A percentile compares a stretch with the other conserved stretches of the same genome.
phyloP scores from a whole-genome alignment of 1,140 invertebrate genomes.

The Bombyx mori region ASM3026992v2 NC_085112.1:746501-747000 shows the following conservation, averaged over 20 bases:
- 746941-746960: constrained; percentile 74
- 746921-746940: constrained; percentile 76
- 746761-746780: constrained; percentile 66
- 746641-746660: constrained; percentile 64
- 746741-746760: constrained; percentile 71
- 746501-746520: constrained; percentile 79
- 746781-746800: constrained; percentile 53
- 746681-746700: constrained; percentile 72
- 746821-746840: constrained; percentile 70
- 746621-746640: constrained; percentile 66
- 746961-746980: constrained; percentile 66
- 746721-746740: constrained; percentile 73
- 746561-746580: constrained; percentile 75
- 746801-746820: constrained; percentile 48
- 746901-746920: constrained; percentile 71
- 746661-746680: constrained; percentile 73
- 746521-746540: constrained; percentile 98
- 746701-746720: constrained; percentile 71
- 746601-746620: constrained; percentile 42
- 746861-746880: constrained; percentile 72
- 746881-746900: constrained; percentile 69
- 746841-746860: constrained; percentile 66
- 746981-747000: constrained; percentile 73
- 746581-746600: constrained; percentile 33
- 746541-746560: constrained; percentile 98